These are phyloP conservation scores for Ophion ellenae DNA, from an alignment of 2,888 invertebrate genomes.

Conservation along the genomic window DNA sequence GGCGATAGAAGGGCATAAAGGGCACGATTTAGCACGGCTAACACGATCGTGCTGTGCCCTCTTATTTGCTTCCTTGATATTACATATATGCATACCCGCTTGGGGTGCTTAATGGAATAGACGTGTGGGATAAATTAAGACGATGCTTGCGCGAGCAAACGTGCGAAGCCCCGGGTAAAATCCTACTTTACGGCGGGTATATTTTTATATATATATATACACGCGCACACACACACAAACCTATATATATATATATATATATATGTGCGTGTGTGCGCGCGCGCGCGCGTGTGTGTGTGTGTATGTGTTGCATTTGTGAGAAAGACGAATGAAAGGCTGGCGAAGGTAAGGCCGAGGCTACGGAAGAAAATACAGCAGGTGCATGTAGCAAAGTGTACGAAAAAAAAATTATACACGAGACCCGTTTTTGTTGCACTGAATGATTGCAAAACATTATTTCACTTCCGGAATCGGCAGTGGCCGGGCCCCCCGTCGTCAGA, in stretches of 20 bases:
- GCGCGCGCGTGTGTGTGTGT: not conserved
- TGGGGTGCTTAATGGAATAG: slow-evolving; percentile 55
- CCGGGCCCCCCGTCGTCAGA: slow-evolving; percentile 58
- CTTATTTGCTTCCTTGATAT: not conserved
- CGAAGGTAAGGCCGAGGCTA: not conserved
- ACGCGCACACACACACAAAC: no score
- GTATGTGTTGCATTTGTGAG: not conserved
- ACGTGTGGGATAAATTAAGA: slow-evolving; percentile 67
- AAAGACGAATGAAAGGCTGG: slow-evolving; percentile 5
- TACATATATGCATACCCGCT: slow-evolving; percentile 15
- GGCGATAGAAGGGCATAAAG: not conserved
- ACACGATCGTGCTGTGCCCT: not conserved
- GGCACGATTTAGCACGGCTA: not conserved
- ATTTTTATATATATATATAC: slow-evolving; percentile 68
- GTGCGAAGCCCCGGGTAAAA: slow-evolving; percentile 59
- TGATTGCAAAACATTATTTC: slow-evolving; percentile 61
- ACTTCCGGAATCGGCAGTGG: slow-evolving; percentile 54
- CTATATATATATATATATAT: slow-evolving; percentile 30
- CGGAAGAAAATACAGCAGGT: slow-evolving; percentile 58
- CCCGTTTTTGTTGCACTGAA: slow-evolving; percentile 15
- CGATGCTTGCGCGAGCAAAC: slow-evolving; percentile 23
- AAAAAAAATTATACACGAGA: slow-evolving; percentile 30
- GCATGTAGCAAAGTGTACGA: slow-evolving; percentile 45
- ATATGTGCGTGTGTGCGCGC: no score
- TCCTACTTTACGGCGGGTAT: slow-evolving; percentile 73